A percentile compares a stretch with the other conserved stretches of the same genome.
phyloP scores from a whole-genome alignment of 2,797 vertebrate species.

The Karalla daura region DNA sequence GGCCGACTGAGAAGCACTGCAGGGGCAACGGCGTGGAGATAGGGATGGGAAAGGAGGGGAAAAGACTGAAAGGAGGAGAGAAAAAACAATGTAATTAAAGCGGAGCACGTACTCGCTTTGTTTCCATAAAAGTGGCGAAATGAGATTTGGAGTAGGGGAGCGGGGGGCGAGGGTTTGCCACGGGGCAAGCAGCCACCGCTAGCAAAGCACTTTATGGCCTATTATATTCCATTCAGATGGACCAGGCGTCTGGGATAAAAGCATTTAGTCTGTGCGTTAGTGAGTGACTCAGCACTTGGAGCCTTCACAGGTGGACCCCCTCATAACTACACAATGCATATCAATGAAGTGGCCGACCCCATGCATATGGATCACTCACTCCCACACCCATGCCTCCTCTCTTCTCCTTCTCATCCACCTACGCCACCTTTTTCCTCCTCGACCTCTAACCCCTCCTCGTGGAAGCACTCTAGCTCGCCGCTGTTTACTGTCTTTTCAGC shows the following conservation, averaged over 20 bases:
- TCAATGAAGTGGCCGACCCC: constrained; percentile 70
- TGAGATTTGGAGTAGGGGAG: constrained; percentile 69
- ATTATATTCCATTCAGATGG: constrained; percentile 82
- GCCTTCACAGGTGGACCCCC: constrained; percentile 73
- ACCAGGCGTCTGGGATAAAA: constrained; percentile 78
- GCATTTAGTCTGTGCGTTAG: constrained; percentile 75
- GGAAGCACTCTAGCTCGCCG: constrained; percentile 20
- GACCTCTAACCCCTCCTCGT: constrained; percentile 29
- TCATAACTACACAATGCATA: constrained; percentile 75
- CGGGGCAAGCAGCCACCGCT: constrained; percentile 71
- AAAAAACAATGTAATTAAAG: constrained; percentile 58
- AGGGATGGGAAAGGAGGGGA: constrained; percentile 44
- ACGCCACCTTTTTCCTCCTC: constrained; percentile 18
- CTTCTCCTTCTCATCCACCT: constrained; percentile 14
- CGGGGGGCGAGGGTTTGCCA: constrained; percentile 68
- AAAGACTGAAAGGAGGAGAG: constrained; percentile 15
- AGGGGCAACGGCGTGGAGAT: constrained; percentile 24
- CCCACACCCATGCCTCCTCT: constrained; percentile 39
- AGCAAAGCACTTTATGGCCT: constrained; percentile 77
- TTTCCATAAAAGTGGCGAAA: constrained; percentile 70
- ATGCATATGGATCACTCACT: constrained; percentile 57
- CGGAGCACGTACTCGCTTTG: constrained; percentile 41
- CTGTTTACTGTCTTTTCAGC: constrained; percentile 30
- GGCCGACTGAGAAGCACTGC: constrained; percentile 31
- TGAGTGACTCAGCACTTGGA: constrained; percentile 80